These are phyloP conservation scores for Branchinecta lindahli DNA, from an alignment of 1,140 invertebrate genomes.

Conservation along the genomic window DNA sequence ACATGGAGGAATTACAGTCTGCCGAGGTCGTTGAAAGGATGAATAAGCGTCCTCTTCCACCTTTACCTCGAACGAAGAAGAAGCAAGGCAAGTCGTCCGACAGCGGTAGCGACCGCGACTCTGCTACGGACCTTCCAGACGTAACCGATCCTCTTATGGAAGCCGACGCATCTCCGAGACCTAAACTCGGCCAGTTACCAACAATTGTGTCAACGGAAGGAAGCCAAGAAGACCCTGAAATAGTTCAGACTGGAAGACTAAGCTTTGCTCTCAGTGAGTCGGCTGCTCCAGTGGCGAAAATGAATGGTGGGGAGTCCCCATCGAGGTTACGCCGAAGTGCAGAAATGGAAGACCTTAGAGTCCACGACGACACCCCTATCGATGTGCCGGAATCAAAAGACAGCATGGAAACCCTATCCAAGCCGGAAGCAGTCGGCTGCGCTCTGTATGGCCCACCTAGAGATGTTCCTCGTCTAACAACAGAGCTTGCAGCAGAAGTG, in stretches of 20 bases:
- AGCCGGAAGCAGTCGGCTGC: too few species aligned
- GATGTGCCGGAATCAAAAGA: background rate
- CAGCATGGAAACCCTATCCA: too few species aligned
- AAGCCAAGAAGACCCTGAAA: background rate
- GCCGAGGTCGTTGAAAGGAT: slow-evolving; percentile 17
- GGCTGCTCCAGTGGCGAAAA: background rate
- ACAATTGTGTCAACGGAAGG: background rate
- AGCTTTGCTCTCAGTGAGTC: background rate
- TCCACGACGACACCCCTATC: slow-evolving; percentile 8
- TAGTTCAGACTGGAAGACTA: background rate
- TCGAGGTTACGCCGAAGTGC: too few species aligned
- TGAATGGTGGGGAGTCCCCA: too few species aligned
- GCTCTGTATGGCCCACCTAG: too few species aligned
- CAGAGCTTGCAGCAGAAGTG: too few species aligned
- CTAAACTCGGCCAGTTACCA: background rate
- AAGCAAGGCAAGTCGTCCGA: background rate
- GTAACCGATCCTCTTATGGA: background rate
- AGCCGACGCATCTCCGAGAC: background rate
- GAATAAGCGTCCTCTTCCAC: slow-evolving; percentile 16
- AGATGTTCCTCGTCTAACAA: too few species aligned
- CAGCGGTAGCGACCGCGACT: background rate
- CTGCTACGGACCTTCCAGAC: background rate
- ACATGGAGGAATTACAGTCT: slow-evolving; percentile 16
- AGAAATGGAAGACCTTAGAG: background rate
- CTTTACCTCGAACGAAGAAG: slow-evolving; percentile 17